Percentiles rank a stretch among this genome's conserved stretches.
phyloP scores from a whole-genome alignment of 2,888 invertebrate species.

The Xylota sylvarum region DNA sequence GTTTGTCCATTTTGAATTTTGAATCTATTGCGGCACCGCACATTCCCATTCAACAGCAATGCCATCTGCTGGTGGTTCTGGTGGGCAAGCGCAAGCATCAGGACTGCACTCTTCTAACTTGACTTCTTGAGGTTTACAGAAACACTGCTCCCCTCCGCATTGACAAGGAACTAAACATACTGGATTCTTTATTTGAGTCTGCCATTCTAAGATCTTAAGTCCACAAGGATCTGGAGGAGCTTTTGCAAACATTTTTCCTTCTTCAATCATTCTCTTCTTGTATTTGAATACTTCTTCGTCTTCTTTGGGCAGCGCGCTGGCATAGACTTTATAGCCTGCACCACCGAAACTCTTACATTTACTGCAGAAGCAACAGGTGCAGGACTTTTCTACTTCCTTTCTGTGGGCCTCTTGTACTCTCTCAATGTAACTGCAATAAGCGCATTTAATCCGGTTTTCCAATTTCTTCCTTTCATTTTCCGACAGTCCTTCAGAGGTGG shows the following conservation, averaged over 20 bases:
- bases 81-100: neutral
- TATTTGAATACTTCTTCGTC: slow-evolving; percentile 28
- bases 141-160: neutral
- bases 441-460: slow-evolving; percentile 81
- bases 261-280: slow-evolving; percentile 57
- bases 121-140: neutral
- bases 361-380: slow-evolving; percentile 59
- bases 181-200: slow-evolving; percentile 4
- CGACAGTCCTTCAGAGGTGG: slow-evolving; percentile 81
- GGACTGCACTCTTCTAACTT: slow-evolving; percentile 19
- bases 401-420: slow-evolving; percentile 15
- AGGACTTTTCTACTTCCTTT: slow-evolving; percentile 20
- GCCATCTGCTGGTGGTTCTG: neutral
- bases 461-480: slow-evolving; percentile 80
- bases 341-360: slow-evolving; percentile 26
- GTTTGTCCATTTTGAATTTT: neutral
- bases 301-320: slow-evolving; percentile 50
- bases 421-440: slow-evolving; percentile 77
- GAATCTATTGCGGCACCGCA: neutral
- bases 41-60: slow-evolving; percentile 8
- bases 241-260: slow-evolving; percentile 16
- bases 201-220: slow-evolving; percentile 31
- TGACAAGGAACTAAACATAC: too few relatives aligned
- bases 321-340: slow-evolving; percentile 25
- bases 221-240: slow-evolving; percentile 51